Conservation (phyloP, 2,888 invertebrate genomes). For the Yponomeuta evonymella region DNA sequence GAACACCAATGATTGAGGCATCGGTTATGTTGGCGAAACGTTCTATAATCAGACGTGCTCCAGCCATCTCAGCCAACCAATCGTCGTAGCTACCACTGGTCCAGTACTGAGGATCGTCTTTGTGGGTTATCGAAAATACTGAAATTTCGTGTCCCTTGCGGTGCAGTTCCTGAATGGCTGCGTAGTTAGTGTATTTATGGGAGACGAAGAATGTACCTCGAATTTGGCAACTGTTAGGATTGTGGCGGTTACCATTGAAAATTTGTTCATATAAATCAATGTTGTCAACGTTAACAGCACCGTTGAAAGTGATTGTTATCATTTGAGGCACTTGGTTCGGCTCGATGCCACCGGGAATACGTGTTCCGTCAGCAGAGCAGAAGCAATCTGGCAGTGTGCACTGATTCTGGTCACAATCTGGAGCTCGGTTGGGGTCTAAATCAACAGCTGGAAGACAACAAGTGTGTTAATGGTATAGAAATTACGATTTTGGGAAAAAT, state of each 20-base stretch:
- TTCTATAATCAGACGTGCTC: conserved; percentile 89
- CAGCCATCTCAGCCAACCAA: conserved; percentile 97
- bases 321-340: conserved; percentile 92
- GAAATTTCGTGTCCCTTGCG: conserved; percentile 94
- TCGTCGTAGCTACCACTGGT: conserved; percentile 89
- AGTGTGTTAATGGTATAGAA: conserved; percentile 10
- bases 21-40: conserved; percentile 95
- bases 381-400: conserved; percentile 94
- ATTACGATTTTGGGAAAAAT: neutral
- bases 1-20: conserved; percentile 90
- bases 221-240: conserved; percentile 93
- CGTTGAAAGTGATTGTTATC: conserved; percentile 95
- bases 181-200: conserved; percentile 94
- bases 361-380: conserved; percentile 94
- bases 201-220: conserved; percentile 94
- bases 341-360: conserved; percentile 90
- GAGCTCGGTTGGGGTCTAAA: conserved; percentile 92
- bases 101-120: conserved; percentile 95
- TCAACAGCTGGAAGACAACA: conserved; percentile 83
- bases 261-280: conserved; percentile 94
- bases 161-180: conserved; percentile 91
- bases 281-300: conserved; percentile 94
- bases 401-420: conserved; percentile 92
- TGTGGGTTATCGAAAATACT: conserved; percentile 94
- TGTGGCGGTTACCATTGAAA: conserved; percentile 88